phyloP scores from a whole-genome alignment of 1,140 invertebrate genomes.

The Pteromalus puparum region DNA sequence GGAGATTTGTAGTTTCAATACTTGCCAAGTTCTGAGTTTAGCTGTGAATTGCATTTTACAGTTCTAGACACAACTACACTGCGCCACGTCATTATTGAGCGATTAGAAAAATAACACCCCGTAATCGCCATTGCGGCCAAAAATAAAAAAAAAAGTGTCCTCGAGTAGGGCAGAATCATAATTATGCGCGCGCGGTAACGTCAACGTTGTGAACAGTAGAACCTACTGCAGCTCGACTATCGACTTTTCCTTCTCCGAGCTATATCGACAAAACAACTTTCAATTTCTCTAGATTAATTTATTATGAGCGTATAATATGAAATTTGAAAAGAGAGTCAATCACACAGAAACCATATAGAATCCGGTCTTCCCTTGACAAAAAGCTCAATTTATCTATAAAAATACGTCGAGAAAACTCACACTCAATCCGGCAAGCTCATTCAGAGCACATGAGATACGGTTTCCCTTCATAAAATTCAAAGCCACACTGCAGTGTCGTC shows the following conservation, averaged over 20 bases:
- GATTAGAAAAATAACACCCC: background rate
- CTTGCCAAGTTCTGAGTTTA: background rate
- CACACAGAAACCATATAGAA: background rate
- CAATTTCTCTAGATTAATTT: background rate
- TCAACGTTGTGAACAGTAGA: background rate
- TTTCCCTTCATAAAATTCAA: conserved; percentile 49
- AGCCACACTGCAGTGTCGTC: background rate
- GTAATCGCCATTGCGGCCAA: background rate
- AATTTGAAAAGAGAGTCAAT: background rate
- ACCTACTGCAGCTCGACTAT: no score
- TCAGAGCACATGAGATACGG: conserved; percentile 26
- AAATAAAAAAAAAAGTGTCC: background rate
- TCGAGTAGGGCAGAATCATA: background rate
- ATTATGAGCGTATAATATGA: background rate
- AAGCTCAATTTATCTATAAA: background rate
- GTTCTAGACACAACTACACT: background rate
- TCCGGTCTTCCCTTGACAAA: background rate
- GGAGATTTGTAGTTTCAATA: conserved; percentile 7
- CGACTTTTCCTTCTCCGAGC: background rate
- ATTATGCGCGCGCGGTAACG: background rate
- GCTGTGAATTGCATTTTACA: background rate
- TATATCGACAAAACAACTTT: background rate
- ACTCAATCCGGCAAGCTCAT: background rate
- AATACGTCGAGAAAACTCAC: background rate
- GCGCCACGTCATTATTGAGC: background rate